Evolutionary conservation across 2,797 vertebrate species (phyloP).

Genomic region (Semaprochilodus insignis): DNA sequence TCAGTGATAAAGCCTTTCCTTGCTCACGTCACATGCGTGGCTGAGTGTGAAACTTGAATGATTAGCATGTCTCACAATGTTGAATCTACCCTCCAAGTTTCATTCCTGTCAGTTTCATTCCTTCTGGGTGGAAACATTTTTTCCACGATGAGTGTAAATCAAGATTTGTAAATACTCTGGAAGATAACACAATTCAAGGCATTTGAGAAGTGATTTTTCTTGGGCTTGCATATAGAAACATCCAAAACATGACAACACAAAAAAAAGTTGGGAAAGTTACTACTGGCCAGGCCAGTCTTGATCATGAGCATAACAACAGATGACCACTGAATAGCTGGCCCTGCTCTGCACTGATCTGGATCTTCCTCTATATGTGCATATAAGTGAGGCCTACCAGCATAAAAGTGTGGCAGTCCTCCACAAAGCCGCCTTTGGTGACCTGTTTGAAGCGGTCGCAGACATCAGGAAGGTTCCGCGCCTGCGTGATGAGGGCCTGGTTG

Average conservation of each 20-base stretch:
- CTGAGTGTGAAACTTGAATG: too few species aligned
- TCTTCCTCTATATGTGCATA: neutral
- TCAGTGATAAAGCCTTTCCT: too few species aligned
- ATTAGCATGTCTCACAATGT: too few species aligned
- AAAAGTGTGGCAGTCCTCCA: conserved; percentile 91
- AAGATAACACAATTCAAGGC: too few species aligned
- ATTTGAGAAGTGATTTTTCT: neutral
- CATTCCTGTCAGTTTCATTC: too few species aligned
- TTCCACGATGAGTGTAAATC: neutral
- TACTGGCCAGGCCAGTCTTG: neutral
- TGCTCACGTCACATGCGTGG: too few species aligned
- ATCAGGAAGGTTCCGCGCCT: conserved; percentile 86
- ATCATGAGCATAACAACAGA: neutral
- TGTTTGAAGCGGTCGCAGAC: conserved; percentile 91
- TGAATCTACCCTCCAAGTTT: too few species aligned
- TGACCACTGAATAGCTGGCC: too few species aligned
- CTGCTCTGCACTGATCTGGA: neutral
- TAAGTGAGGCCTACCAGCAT: conserved; percentile 85
- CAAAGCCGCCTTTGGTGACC: conserved; percentile 87
- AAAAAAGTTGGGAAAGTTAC: too few species aligned
- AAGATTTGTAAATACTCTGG: neutral
- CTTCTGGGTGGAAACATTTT: too few species aligned
- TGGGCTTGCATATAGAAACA: neutral
- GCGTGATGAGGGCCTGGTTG: conserved; percentile 87
- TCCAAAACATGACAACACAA: neutral